Evolutionary conservation across 2,797 vertebrate genomes (phyloP), one percentile per base, ranked within the genome.

Genomic region (Sternarchorhynchus goeldii): DNA sequence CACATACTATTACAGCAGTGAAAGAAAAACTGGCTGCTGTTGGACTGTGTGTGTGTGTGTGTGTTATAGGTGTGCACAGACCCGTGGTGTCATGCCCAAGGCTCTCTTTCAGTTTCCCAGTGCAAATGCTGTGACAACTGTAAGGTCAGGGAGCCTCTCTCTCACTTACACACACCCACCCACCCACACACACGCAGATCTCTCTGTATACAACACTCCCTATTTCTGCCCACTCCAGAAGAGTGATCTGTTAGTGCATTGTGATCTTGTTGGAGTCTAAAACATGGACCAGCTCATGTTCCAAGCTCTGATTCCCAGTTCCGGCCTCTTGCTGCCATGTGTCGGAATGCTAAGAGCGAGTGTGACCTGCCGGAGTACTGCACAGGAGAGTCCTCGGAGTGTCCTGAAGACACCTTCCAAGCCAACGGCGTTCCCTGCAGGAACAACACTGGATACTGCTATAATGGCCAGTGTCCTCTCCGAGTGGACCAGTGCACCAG

Each of bases 301-400:
- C 6, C 31, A 14, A 8, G 25, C 20, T 56, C 31, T 60, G 34
- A 12, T 32, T 41, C 39, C 29, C 34, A 76, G 77, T 39, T 73
- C 20, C 55, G 8, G 60, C 60, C 8, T 1, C 21, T 64, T 21
- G 68, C 53, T 3, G 39, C 21, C 41, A 41, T 67, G 67, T 69
- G 67, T 50, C n/a, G 79, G 55, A 4, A 36, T n/a, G 45, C 62
- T 34, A 29, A 2, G 18, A 55, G 64, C 6, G 63, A 68, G 29
- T 80, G 76, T 41, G 81, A 82, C 32, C 60, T 79, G 59, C 71
- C 77, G 0, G 76, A 82, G 58, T 82, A 70, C 73, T 82, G 81
- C 73, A 76, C 36, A 0, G 81, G 76, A 25, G 31, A 20, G 5
- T 45, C 55, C 0, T 34, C 55, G 0, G 39, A 64, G 25, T 79